These are phyloP conservation scores for Eublepharis macularius DNA, from an alignment of 2,113 vertebrate genomes.

Conservation along the genomic window DNA sequence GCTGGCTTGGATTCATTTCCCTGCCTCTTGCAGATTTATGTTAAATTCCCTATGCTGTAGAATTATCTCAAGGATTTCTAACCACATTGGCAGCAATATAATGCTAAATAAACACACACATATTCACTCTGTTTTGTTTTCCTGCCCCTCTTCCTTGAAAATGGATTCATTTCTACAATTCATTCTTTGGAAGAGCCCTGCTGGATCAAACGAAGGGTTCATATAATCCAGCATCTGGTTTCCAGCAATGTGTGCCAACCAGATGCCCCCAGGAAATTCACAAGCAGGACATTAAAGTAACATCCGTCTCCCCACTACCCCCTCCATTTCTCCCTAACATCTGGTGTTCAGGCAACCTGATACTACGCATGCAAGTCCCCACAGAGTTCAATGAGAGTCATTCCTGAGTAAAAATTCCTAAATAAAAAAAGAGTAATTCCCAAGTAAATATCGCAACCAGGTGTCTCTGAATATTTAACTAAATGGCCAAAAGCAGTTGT, in stretches of 20 bases:
- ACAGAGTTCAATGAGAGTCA: neutral
- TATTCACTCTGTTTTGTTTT: neutral
- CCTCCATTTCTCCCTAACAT: neutral
- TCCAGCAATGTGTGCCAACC: neutral
- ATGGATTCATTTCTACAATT: neutral
- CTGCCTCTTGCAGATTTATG: neutral
- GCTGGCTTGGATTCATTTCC: neutral
- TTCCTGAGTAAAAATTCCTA: too few relatives aligned
- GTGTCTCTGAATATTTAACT: too few relatives aligned
- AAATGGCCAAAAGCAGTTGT: too few relatives aligned
- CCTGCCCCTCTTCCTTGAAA: neutral
- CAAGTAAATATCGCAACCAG: too few relatives aligned
- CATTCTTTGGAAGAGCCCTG: neutral
- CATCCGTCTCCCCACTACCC: neutral
- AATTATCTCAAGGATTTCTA: neutral
- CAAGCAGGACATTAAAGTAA: neutral
- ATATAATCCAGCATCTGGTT: neutral
- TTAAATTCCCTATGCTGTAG: neutral
- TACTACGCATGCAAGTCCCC: neutral
- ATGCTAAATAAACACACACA: slow-evolving; percentile 18
- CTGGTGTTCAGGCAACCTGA: neutral
- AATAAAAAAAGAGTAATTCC: too few relatives aligned
- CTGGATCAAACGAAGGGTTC: neutral
- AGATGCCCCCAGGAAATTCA: neutral
- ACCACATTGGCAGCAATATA: neutral